A percentile compares a stretch with the other conserved stretches of the same genome.
Conservation (phyloP, 2,113 vertebrate genomes). For the Pipa parva region DNA sequence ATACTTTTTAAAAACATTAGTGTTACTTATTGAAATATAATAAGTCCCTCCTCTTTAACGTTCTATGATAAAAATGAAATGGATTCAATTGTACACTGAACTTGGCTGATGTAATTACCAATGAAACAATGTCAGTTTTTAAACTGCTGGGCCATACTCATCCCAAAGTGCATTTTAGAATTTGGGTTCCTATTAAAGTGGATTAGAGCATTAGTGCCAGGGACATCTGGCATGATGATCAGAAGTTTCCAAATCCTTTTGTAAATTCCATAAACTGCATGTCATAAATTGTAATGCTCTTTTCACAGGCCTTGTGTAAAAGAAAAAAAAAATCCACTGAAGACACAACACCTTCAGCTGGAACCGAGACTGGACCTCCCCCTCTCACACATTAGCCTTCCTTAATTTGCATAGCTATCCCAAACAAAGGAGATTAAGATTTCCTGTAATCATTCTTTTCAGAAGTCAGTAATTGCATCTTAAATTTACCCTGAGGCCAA, state of each 20-base stretch:
- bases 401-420: constrained; percentile 57
- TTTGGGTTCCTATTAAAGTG: background rate
- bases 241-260: constrained; percentile 23
- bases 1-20: too few species aligned
- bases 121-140: too few species aligned
- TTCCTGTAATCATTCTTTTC: constrained; percentile 52
- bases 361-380: background rate
- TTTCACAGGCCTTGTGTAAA: constrained; percentile 42
- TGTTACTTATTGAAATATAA: too few species aligned
- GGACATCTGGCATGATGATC: constrained; percentile 8
- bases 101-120: background rate
- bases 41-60: too few species aligned
- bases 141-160: background rate
- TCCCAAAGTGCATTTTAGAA: background rate
- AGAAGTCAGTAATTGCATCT: constrained; percentile 50
- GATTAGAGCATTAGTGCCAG: background rate
- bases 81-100: too few species aligned
- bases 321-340: constrained; percentile 4
- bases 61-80: too few species aligned
- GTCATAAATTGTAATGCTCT: constrained; percentile 26
- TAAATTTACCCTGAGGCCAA: constrained; percentile 52
- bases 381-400: constrained; percentile 46
- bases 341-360: constrained; percentile 34
- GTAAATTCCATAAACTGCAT: constrained; percentile 13
- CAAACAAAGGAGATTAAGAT: constrained; percentile 48